A percentile compares a stretch with the other conserved stretches of the same genome.
Conservation (phyloP, 2,797 vertebrate genomes). For the Pseudochirops cupreus region DNA sequence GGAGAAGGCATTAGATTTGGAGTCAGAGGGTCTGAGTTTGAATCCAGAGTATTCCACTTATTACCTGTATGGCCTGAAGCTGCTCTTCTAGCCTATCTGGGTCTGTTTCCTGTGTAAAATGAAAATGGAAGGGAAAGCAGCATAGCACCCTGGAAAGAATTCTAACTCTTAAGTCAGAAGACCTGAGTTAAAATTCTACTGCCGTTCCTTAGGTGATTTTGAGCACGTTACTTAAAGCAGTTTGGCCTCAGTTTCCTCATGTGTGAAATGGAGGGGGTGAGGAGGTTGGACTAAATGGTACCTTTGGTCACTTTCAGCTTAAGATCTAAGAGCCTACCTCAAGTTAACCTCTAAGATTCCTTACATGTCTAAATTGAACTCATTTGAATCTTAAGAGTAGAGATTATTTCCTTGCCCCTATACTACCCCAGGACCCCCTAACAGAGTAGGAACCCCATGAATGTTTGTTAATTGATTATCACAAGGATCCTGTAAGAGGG, state of each 20-base stretch:
- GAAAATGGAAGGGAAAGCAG: neutral
- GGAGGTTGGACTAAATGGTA: neutral
- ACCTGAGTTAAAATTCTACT: neutral
- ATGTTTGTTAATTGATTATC: neutral
- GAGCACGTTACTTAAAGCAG: neutral
- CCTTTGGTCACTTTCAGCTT: no score
- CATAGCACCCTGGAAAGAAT: neutral
- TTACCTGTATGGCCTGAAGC: neutral
- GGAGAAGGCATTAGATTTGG: neutral
- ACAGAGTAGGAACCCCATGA: neutral
- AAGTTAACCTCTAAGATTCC: neutral
- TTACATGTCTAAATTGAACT: neutral
- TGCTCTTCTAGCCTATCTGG: neutral
- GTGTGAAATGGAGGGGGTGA: neutral
- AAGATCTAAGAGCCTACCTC: no score
- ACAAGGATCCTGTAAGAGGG: neutral
- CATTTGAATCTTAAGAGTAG: neutral
- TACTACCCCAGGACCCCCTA: neutral
- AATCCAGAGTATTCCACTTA: neutral
- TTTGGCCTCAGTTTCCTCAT: neutral
- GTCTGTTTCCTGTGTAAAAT: neutral
- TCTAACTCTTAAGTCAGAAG: neutral
- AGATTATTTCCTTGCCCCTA: neutral
- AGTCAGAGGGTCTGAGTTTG: neutral
- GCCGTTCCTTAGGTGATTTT: neutral